Base-by-base conservation (phyloP, 2,888 invertebrate species). In the Elaeidobius kamerunicus region DNA sequence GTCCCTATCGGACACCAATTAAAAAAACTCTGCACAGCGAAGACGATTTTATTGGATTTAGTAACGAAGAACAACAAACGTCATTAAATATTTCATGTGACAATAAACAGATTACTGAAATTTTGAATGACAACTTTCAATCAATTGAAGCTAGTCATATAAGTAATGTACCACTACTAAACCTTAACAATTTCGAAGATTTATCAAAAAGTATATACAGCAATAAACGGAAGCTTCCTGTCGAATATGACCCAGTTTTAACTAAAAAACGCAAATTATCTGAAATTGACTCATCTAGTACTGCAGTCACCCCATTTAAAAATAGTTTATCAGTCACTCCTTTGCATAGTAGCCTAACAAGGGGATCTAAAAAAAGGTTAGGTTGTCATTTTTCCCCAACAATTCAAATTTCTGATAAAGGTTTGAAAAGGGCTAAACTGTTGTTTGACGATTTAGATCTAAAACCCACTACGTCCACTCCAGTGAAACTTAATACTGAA, bases 361-460 rank as follows among this genome's bases (percentile, higher is more conserved):
- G 38, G 20, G 56, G 43, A 30, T 30, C 28, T 20, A 67, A 63
- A 39, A 67, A 61, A 52, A 60, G 66, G 38, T 60, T 69, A 19
- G 69, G 69, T 2, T 52, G 65, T 27, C 61, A 65, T n/a, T 53
- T 58, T n/a, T 65, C 64, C 34, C 68, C 63, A 46, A 67, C 63
- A 42, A 64, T 67, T 51, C 60, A 61, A 32, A 61, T 66, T 27
- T 65, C 66, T 53, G 67, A 63, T 58, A 65, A 57, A 38, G 67
- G 62, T 27, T 55, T 68, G 23, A 60, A 69, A 52, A 65, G 53
- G 58, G 69, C 67, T 3, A 62, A 57, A 53, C 57, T 60, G 11
- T 36, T 68, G 38, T 69, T 66, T 55, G 60, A 59, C 5, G 61
- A 65, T 39, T 58, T 62, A 23, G 43, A 18, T 14, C 34, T 27